Base-by-base conservation (phyloP, 2,888 invertebrate genomes). In the Osedax fenrisi region DNA sequence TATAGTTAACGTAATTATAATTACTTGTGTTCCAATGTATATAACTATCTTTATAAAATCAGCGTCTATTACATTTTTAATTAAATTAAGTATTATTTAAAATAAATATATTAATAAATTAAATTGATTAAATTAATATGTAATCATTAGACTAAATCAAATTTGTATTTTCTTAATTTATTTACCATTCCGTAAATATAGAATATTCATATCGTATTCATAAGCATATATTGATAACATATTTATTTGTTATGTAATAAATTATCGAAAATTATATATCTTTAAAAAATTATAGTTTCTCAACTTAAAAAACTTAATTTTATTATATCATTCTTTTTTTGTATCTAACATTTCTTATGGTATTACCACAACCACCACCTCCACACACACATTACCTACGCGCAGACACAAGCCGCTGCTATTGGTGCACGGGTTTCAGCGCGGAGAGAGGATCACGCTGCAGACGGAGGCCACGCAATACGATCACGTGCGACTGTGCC, bases 351-450 rank as follows among this genome's bases (percentile, higher is more conserved):
- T 73, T 22, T 56, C 56, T 56, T 10, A 13, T 13, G 13, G 13
- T 56, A 75, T 75, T n/a, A n/a, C n/a, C n/a, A n/a, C n/a, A n/a
- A n/a, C n/a, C n/a, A n/a, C n/a, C n/a, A n/a, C n/a, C n/a, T n/a
- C n/a, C n/a, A n/a, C n/a, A n/a, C n/a, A n/a, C n/a, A n/a, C n/a
- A n/a, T n/a, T n/a, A n/a, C n/a, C n/a, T n/a, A n/a, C n/a, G n/a
- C 41, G 22, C 76, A 83, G 84, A 74, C 77, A 78, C 0, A 80
- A 81, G 75, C 83, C 84, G 3, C 74, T 92, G 70, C 88, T 91
- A 0, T 88, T 93, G 22, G 84, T 93, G 0, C 91, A 92, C 82
- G 92, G 92, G 0, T 89, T 89, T 64, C 90, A 91, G 75, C 80
- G 82, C 17, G 77, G 80, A 67, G 80, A 81, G 27, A 88, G 89